These are phyloP conservation scores for Oncorhynchus kisutch DNA, from an alignment of 2,113 vertebrate genomes.

Conservation along the genomic window DNA sequence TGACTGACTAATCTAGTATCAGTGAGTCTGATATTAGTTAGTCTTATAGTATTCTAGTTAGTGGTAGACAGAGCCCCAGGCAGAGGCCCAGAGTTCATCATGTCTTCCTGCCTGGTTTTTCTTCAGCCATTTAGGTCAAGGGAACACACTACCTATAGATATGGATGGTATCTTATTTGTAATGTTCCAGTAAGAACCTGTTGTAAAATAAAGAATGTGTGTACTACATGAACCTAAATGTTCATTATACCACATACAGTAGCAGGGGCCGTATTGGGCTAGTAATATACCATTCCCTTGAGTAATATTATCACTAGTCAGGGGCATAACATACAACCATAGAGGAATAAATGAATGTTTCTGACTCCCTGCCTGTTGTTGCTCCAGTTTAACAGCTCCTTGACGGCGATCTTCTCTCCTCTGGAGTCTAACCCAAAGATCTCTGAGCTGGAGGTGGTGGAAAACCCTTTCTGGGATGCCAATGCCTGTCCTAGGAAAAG, in stretches of 20 bases:
- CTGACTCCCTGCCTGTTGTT: background rate
- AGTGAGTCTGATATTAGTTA: no score
- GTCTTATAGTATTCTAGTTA: background rate
- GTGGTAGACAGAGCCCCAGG: background rate
- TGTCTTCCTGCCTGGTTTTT: no score
- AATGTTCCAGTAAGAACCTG: no score
- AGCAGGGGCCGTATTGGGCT: no score
- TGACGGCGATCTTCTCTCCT: slow-evolving; percentile 25
- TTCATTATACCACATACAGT: background rate
- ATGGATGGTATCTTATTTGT: no score
- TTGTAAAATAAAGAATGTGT: no score
- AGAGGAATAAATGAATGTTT: background rate
- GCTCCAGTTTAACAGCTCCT: slow-evolving; percentile 44
- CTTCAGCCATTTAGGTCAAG: no score
- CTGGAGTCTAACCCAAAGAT: slow-evolving; percentile 46
- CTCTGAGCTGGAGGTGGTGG: slow-evolving; percentile 59
- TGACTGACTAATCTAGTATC: background rate
- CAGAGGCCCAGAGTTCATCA: no score
- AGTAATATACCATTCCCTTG: background rate
- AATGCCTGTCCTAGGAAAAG: background rate
- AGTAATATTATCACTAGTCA: background rate
- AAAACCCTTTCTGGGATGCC: background rate
- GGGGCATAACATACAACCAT: background rate
- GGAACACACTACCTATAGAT: no score
- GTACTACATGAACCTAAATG: background rate